Conservation (phyloP, 2,113 vertebrate genomes). For the Oryzias melastigma region DNA sequence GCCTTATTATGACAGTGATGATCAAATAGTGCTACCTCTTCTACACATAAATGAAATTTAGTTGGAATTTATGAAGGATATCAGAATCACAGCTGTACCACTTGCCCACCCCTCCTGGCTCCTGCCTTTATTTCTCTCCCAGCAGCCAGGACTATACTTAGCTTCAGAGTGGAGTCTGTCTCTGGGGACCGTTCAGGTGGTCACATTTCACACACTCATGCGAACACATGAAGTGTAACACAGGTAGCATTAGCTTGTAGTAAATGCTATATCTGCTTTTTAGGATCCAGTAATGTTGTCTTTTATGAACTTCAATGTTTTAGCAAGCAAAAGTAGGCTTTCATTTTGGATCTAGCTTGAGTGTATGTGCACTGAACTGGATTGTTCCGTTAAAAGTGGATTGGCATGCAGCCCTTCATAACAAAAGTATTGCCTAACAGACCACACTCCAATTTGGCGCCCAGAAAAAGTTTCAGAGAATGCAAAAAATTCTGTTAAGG, state of each 20-base stretch:
- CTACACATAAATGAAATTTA: too few relatives aligned
- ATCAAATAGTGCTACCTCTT: neutral
- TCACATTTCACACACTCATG: slow-evolving; percentile 38
- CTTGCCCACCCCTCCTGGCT: slow-evolving; percentile 8
- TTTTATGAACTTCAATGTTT: too few relatives aligned
- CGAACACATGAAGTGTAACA: slow-evolving; percentile 5
- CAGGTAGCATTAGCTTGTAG: too few relatives aligned
- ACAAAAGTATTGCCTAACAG: slow-evolving; percentile 70
- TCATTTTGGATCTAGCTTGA: too few relatives aligned
- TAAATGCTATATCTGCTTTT: too few relatives aligned
- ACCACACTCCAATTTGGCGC: slow-evolving; percentile 67
- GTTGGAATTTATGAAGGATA: too few relatives aligned
- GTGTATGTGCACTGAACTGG: slow-evolving; percentile 2
- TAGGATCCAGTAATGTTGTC: too few relatives aligned
- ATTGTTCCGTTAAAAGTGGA: slow-evolving; percentile 50
- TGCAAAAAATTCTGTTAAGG: slow-evolving; percentile 1
- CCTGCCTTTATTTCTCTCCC: slow-evolving; percentile 6
- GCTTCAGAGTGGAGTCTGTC: slow-evolving; percentile 59
- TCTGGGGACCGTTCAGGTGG: slow-evolving; percentile 54
- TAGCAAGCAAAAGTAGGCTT: too few relatives aligned
- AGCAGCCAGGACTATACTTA: slow-evolving; percentile 63
- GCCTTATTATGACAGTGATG: slow-evolving; percentile 28
- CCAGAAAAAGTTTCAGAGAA: slow-evolving; percentile 28
- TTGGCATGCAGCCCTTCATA: slow-evolving; percentile 65
- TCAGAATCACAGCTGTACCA: neutral